These are phyloP conservation scores for Anoura caudifer DNA, from an alignment of 2,113 vertebrate species.

Conservation along the genomic window DNA sequence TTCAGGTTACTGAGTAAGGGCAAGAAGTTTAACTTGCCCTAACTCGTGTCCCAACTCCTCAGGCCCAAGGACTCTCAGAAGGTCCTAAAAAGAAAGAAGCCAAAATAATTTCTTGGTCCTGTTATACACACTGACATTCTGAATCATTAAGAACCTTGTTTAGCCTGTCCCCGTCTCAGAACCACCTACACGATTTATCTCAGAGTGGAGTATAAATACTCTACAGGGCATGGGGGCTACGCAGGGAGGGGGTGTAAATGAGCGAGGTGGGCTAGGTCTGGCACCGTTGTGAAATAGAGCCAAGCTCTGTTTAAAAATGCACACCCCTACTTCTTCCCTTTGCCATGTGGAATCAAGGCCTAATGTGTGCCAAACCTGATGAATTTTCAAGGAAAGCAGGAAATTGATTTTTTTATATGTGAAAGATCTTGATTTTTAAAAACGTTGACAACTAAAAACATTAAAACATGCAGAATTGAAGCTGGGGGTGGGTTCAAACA, in stretches of 20 bases:
- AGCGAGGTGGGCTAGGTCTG: not conserved
- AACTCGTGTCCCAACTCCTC: not conserved
- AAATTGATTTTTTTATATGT: not conserved
- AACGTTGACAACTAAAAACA: not conserved
- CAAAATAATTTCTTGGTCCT: not conserved
- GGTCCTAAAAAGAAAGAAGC: not conserved
- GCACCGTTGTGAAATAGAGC: not conserved
- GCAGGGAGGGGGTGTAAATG: not conserved
- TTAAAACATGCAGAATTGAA: not conserved
- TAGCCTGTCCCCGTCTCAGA: not conserved
- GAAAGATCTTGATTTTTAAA: not conserved
- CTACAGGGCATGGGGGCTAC: accelerated
- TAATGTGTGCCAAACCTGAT: not conserved
- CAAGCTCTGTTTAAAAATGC: not conserved
- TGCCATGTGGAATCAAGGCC: not conserved
- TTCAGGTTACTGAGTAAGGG: not conserved
- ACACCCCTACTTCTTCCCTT: not conserved
- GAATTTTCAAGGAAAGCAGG: not conserved
- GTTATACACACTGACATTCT: not conserved
- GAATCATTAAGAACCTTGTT: not conserved
- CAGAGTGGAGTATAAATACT: not conserved
- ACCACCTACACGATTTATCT: not conserved
- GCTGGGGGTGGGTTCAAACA: not conserved
- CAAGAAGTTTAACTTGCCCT: not conserved
- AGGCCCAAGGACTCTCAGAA: not conserved